Percentiles rank a stretch among this genome's conserved stretches.
phyloP scores from a whole-genome alignment of 2,888 invertebrate genomes.

The Carpatolechia fugitivella region DNA sequence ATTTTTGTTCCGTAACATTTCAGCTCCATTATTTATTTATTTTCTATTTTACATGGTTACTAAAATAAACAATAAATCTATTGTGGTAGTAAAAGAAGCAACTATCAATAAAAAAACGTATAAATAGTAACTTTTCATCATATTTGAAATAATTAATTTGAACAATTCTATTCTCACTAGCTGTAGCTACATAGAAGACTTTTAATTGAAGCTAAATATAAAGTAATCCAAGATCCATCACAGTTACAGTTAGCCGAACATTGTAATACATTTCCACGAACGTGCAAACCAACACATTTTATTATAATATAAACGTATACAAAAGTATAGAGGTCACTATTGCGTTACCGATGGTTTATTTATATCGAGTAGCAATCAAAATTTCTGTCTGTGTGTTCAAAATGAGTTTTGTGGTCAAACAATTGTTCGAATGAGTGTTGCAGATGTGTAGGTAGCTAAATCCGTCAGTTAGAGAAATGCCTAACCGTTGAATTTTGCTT shows the following conservation, averaged over 20 bases:
- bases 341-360: constrained; percentile 33
- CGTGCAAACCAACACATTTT: background rate
- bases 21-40: no score
- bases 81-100: no score
- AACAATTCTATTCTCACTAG: no score
- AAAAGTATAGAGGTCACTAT: constrained; percentile 14
- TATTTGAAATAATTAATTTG: no score
- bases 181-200: no score
- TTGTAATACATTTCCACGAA: background rate
- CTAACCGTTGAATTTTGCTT: no score
- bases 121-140: no score
- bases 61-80: no score
- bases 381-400: constrained; percentile 55
- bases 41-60: no score
- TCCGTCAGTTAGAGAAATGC: background rate
- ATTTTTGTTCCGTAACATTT: no score
- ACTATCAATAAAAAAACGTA: no score
- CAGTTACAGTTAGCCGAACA: background rate
- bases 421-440: constrained; percentile 38
- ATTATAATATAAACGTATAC: background rate
- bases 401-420: constrained; percentile 76
- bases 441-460: constrained; percentile 11
- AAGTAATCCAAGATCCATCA: background rate
- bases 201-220: background rate
- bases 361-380: constrained; percentile 40